Conservation (phyloP, 2,888 invertebrate species). For the Odiellus spinosus region DNA sequence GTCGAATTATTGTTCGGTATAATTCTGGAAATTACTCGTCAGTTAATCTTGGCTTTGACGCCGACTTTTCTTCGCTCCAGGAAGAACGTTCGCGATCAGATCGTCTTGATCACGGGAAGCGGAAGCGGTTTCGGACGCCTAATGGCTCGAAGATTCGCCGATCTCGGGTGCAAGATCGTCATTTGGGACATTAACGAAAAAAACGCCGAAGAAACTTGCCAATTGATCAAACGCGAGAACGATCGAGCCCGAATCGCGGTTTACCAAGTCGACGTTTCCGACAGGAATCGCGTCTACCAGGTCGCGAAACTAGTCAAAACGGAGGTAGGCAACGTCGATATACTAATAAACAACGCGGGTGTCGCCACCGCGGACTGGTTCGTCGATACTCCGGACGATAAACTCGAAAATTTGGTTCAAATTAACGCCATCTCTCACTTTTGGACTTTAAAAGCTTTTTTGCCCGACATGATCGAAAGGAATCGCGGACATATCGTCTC, state of each 20-base stretch:
- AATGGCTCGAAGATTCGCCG: conserved; percentile 54
- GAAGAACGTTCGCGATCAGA: conserved; percentile 40
- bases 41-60: too few relatives aligned
- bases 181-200: conserved; percentile 75
- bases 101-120: conserved; percentile 72
- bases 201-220: conserved; percentile 55
- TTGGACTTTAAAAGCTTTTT: conserved; percentile 51
- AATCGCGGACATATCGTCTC: conserved; percentile 83
- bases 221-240: conserved; percentile 46
- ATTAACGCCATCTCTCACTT: not conserved
- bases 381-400: conserved; percentile 64
- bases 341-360: conserved; percentile 84
- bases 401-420: conserved; percentile 25
- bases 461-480: conserved; percentile 71
- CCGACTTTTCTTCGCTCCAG: too few relatives aligned
- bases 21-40: too few relatives aligned
- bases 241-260: conserved; percentile 48
- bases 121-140: conserved; percentile 70
- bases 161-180: conserved; percentile 56
- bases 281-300: conserved; percentile 61
- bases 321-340: conserved; percentile 63
- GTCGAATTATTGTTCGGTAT: too few relatives aligned
- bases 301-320: conserved; percentile 51
- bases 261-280: conserved; percentile 64
- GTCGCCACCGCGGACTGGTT: conserved; percentile 63